phyloP scores from a whole-genome alignment of 2,797 vertebrate genomes.

The Pseudochirops cupreus region DNA sequence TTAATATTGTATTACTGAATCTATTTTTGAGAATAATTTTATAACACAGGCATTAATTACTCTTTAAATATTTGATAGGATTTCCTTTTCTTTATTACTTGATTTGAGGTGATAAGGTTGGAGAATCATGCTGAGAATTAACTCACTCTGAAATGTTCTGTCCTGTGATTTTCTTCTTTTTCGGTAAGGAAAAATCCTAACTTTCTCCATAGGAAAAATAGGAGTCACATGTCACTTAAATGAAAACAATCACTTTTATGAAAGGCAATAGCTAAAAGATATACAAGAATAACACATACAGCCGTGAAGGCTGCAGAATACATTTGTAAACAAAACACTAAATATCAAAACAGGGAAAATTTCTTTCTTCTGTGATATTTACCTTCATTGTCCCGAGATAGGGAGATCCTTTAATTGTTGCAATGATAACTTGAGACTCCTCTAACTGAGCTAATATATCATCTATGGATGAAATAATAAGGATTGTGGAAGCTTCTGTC shows the following conservation, averaged over 20 bases:
- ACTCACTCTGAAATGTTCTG: not conserved
- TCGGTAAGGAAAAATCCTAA: not conserved
- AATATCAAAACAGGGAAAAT: not conserved
- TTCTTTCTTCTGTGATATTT: slow-evolving; percentile 17
- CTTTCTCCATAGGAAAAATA: not conserved
- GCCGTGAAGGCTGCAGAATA: not conserved
- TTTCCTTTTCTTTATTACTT: not conserved
- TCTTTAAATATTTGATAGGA: not conserved
- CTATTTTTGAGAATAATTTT: not conserved
- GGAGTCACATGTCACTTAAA: not conserved
- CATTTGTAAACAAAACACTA: not conserved
- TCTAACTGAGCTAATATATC: slow-evolving; percentile 81
- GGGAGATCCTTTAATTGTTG: slow-evolving; percentile 82
- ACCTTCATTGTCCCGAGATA: slow-evolving; percentile 83
- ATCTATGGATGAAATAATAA: slow-evolving; percentile 82
- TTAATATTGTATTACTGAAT: not conserved
- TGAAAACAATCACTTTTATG: not conserved
- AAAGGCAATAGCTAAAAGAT: not conserved
- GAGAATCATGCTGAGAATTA: not conserved
- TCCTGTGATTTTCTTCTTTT: not conserved
- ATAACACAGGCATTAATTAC: no score
- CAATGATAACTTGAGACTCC: slow-evolving; percentile 83
- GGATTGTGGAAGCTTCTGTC: slow-evolving; percentile 67
- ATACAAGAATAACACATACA: not conserved
- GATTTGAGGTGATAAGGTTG: not conserved